Evolutionary conservation across 23 tunicate genomes (phyloP), one percentile per base, ranked within the genome.

Genomic region (Botrylloides violaceus): DNA sequence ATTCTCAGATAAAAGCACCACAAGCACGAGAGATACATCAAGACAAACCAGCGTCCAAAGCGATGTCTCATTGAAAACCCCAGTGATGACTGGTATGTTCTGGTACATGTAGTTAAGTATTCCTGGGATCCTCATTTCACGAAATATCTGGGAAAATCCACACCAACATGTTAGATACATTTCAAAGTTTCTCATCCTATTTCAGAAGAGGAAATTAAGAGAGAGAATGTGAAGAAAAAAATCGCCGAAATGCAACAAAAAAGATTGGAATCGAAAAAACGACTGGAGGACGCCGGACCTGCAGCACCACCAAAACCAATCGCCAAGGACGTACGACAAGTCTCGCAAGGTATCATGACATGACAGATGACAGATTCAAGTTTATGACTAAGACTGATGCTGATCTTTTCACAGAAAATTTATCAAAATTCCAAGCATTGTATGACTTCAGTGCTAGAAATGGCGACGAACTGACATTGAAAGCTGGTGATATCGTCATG

Each of bases 241-340:
- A 82, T 88, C n/a, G 62, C 61, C 22, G 81, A 88, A 77, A 88
- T 88, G 96, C 96, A 88, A 35, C 77, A 79, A 34, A 81, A 88
- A 49, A 53, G 96, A 24, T 24, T 66, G 64, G 79, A 82, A 37
- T 77, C 79, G 49, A 80, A 79, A 60, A 77, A 65, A 57, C 50
- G 53, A 6, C 66, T 29, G 1, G 55, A 61, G 32, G 15, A 43
- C 53, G 9, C 53, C 15, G 53, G 15, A 28, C n/a, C n/a, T n/a
- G n/a, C n/a, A n/a, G n/a, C n/a, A n/a, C n/a, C n/a, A n/a, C 71
- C 71, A 12, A 73, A 63, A 71, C 78, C 22, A 62, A 19, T 24
- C 19, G 21, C 48, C 33, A 50, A 43, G 15, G 53, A 43, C 53
- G 9, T 43, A 7, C 53, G 53, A 7, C 53, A 43, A 43, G 15